Evolutionary conservation across 1,140 invertebrate species (phyloP).

Genomic region (Armadillidium nasatum): DNA sequence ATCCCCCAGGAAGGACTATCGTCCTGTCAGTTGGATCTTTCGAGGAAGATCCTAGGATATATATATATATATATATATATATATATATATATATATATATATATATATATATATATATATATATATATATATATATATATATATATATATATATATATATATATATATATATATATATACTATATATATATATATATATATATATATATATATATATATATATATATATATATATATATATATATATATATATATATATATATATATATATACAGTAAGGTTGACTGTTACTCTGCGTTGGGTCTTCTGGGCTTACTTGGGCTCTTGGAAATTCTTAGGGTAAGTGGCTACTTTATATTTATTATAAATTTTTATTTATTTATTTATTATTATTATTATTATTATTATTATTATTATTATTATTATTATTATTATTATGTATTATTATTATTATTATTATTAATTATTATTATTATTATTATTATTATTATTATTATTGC

Average conservation of each 20-base stretch:
- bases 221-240: constrained; percentile 6
- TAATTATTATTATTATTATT: background rate
- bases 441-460: background rate
- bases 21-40: no score
- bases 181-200: constrained; percentile 1
- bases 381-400: background rate
- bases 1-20: no score
- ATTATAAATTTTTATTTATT: background rate
- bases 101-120: no score
- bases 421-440: no score
- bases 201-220: constrained; percentile 6
- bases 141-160: no score
- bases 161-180: background rate
- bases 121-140: no score
- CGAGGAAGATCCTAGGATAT: no score
- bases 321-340: constrained; percentile 24
- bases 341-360: background rate
- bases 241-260: background rate
- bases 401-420: background rate
- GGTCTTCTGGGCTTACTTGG: constrained; percentile 19
- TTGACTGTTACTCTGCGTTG: constrained; percentile 24
- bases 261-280: no score
- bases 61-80: no score
- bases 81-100: no score
- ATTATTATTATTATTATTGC: background rate